A percentile compares a stretch with the other conserved stretches of the same genome.
Evolutionary conservation across 2,888 invertebrate species (phyloP).

Genomic region (Cynaeus angustus): DNA sequence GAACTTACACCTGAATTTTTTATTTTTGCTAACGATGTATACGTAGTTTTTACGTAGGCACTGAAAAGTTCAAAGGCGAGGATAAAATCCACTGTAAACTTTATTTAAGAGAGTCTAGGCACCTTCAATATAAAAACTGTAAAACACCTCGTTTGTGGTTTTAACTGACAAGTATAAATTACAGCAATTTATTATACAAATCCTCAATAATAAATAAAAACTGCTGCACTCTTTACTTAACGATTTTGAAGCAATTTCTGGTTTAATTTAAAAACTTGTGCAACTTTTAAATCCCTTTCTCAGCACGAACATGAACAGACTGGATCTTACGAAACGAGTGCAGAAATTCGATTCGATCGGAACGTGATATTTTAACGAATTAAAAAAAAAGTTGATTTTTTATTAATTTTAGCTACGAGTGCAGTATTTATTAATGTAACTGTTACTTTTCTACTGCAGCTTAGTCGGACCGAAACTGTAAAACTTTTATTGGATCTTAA

Average conservation of each 20-base stretch:
- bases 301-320: background rate
- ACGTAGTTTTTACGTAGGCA: too few relatives aligned
- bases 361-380: background rate
- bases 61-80: too few relatives aligned
- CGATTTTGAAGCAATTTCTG: background rate
- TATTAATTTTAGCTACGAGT: background rate
- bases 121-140: too few relatives aligned
- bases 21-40: too few relatives aligned
- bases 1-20: too few relatives aligned
- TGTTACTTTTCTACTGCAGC: background rate
- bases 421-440: background rate
- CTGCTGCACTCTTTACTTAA: background rate
- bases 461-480: conserved; percentile 9
- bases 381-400: background rate
- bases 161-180: too few relatives aligned
- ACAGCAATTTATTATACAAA: background rate
- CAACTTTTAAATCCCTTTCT: background rate
- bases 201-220: background rate
- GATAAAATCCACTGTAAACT: too few relatives aligned
- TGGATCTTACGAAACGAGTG: background rate
- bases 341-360: background rate
- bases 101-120: too few relatives aligned
- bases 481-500: conserved; percentile 13
- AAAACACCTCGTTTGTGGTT: too few relatives aligned
- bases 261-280: background rate